phyloP scores from a whole-genome alignment of 1,140 invertebrate species.

The Arion vulgaris region DNA sequence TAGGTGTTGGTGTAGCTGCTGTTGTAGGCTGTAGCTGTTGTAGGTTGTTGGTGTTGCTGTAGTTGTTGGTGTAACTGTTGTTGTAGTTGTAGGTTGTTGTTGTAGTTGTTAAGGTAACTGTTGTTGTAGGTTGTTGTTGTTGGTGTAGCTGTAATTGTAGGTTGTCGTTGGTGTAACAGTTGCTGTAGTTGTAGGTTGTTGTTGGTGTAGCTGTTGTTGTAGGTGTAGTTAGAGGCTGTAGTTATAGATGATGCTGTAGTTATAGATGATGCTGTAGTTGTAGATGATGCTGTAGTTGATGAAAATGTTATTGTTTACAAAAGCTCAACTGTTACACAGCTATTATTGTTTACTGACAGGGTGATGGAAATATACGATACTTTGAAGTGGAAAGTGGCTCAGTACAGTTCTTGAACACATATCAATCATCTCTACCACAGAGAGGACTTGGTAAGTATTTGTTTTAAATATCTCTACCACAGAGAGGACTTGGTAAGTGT shows the following conservation, averaged over 20 bases:
- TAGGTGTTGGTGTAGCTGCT: not conserved
- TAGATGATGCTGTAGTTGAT: not conserved
- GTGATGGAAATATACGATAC: slow-evolving; percentile 94
- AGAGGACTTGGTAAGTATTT: slow-evolving; percentile 85
- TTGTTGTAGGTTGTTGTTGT: not conserved
- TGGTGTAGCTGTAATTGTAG: not conserved
- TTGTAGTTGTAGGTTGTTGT: not conserved
- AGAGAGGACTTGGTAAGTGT: not conserved
- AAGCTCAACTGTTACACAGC: too few species aligned
- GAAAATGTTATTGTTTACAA: too few species aligned
- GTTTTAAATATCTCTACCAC: not conserved
- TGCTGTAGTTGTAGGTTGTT: not conserved
- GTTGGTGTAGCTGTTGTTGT: not conserved
- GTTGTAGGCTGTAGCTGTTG: not conserved
- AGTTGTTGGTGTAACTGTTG: not conserved
- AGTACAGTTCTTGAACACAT: slow-evolving; percentile 91
- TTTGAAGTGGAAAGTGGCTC: slow-evolving; percentile 92
- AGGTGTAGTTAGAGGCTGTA: not conserved
- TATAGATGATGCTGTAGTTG: not conserved
- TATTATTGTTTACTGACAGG: slow-evolving; percentile 75
- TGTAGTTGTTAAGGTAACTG: not conserved
- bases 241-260: not conserved
- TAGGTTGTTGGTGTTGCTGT: not conserved
- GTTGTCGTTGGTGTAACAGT: not conserved
- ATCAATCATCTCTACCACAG: slow-evolving; percentile 95